Conservation (phyloP, 2,888 invertebrate genomes). For the Habroteleia sp. region DNA sequence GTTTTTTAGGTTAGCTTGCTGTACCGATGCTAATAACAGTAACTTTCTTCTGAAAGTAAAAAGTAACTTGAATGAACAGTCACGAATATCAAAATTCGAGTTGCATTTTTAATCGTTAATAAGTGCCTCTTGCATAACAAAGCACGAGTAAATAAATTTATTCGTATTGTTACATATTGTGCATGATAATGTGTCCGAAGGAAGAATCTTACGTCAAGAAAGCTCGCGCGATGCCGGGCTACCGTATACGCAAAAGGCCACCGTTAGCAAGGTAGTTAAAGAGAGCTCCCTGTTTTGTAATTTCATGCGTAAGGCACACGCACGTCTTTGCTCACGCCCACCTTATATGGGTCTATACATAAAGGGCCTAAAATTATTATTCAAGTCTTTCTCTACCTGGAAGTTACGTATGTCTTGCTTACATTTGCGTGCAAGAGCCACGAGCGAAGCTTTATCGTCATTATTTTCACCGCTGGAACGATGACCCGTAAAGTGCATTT, state of each 20-base stretch:
- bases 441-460: conserved; percentile 56
- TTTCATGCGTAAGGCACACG: conserved; percentile 63
- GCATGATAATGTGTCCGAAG: conserved; percentile 44
- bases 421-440: conserved; percentile 51
- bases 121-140: conserved; percentile 7
- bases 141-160: conserved; percentile 30
- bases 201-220: conserved; percentile 27
- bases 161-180: conserved; percentile 37
- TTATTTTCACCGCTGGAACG: conserved; percentile 61
- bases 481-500: conserved; percentile 62
- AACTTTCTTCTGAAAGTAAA: too few relatives aligned
- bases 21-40: too few relatives aligned
- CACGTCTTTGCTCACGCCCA: conserved; percentile 60
- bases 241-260: conserved; percentile 53
- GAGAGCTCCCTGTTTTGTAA: conserved; percentile 53
- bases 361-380: conserved; percentile 63
- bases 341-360: conserved; percentile 60
- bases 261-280: conserved; percentile 61
- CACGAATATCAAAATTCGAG: conserved; percentile 16
- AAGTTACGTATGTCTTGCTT: conserved; percentile 54
- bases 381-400: conserved; percentile 51
- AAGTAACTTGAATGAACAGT: too few relatives aligned
- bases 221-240: conserved; percentile 31
- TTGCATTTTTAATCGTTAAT: not conserved
- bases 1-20: too few relatives aligned